A percentile compares a stretch with the other conserved stretches of the same genome.
These are phyloP conservation scores for Nerophis lumbriciformis DNA, from an alignment of 2,113 vertebrate genomes.

Conservation along the genomic window DNA sequence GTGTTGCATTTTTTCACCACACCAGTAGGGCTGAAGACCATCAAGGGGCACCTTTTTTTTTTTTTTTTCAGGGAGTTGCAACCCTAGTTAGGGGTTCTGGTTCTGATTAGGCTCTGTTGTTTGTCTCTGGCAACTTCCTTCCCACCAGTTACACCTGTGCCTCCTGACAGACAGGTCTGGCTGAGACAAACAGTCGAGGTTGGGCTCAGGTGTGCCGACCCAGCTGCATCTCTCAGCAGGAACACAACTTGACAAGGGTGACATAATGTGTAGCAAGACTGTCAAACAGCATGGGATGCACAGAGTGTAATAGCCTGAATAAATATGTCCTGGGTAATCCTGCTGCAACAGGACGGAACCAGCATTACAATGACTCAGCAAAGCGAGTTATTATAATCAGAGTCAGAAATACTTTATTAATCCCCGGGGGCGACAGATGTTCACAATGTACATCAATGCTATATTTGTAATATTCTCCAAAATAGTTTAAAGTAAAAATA, in stretches of 20 bases:
- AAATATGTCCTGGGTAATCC: constrained; percentile 18
- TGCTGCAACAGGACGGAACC: not conserved
- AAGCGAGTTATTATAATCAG: not conserved
- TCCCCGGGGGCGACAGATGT: too few species aligned
- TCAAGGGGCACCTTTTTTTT: too few species aligned
- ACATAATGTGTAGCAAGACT: constrained; percentile 20
- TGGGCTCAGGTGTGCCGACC: not conserved
- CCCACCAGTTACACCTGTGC: not conserved
- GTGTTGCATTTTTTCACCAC: too few species aligned
- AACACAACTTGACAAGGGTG: not conserved
- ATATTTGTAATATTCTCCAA: too few species aligned
- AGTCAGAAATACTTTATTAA: too few species aligned
- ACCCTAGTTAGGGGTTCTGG: not conserved
- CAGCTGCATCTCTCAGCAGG: constrained; percentile 10
- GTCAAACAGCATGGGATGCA: not conserved
- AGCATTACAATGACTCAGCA: not conserved
- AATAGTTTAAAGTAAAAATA: too few species aligned
- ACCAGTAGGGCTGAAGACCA: too few species aligned
- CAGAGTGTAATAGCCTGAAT: constrained; percentile 22
- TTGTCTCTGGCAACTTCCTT: constrained; percentile 21
- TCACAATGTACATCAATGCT: too few species aligned
- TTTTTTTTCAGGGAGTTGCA: too few species aligned
- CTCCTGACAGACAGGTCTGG: not conserved
- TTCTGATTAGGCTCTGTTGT: not conserved
- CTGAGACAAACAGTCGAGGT: constrained; percentile 14